Base-by-base conservation (phyloP, 2,888 invertebrate genomes). In the Hybos culiciformis region DNA sequence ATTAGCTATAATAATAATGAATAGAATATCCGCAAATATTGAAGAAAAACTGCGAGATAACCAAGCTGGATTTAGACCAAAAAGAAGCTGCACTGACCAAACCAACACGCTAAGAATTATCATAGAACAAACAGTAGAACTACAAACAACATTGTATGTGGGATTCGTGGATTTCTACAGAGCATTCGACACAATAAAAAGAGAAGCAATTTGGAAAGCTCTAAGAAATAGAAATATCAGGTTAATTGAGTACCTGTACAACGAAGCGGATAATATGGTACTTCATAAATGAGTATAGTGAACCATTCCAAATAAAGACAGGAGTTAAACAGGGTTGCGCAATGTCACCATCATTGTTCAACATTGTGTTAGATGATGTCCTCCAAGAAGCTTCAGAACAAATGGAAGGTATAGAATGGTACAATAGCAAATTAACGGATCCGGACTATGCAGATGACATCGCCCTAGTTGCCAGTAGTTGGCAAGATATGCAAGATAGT, bases 61-160 rank as follows among this genome's bases (percentile, higher is more conserved):
- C 14, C 39, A 43, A 31, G 18, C 31, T 14, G 43, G 38, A 3
- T 43, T 38, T 19, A 17, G 43, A 18, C 17, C 7, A 11, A 3
- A 38, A 14, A 14, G 29, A 37, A 26, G 26, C 15, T 29, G 39
- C 32, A 7, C 39, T 9, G 39, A 39, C 21, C 37, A 43, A n/a
- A 21, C 37, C 15, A 43, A 43, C 32, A 39, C 43, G 11, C 15
- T 43, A 9, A 38, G 39, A 17, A 29, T 43, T 4, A 40, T 40
- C n/a, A 29, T 29, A n/a, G 31, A 40, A 18, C 24, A 40, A 17
- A 9, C 40, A 11, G 4, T 32, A 8, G 40, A 39, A 32, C 26
- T 6, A 29, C n/a, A 15, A 20, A 12, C 40, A 5, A 15, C 40
- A 21, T 17, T 39, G 31, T 39, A 39, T 14, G 18, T 39, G 26